These are phyloP conservation scores for Cherax destructor DNA, from an alignment of 1,140 invertebrate species.

Conservation along the genomic window DNA sequence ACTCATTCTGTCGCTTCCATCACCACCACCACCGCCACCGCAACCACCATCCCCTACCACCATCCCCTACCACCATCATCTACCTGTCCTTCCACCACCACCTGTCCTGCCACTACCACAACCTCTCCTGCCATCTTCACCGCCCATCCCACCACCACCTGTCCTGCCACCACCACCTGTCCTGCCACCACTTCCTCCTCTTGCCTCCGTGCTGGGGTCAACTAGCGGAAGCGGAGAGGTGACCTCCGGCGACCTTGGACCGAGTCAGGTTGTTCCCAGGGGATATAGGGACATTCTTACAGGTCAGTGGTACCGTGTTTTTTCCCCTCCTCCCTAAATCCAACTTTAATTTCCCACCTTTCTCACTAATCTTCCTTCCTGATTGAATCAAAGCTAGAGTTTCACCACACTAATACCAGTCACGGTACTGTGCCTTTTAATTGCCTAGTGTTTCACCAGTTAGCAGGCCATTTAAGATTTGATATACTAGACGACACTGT, in stretches of 20 bases:
- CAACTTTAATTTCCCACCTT: constrained; percentile 5
- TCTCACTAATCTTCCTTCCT: neutral
- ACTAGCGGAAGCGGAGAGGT: constrained; percentile 30
- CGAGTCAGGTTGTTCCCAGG: constrained; percentile 58
- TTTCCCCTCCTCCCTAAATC: constrained; percentile 2
- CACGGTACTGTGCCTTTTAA: no score
- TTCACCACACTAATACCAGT: neutral
- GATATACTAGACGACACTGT: no score
- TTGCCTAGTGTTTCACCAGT: no score
- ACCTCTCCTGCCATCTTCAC: no score
- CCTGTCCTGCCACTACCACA: neutral
- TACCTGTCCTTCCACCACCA: neutral
- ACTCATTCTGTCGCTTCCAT: neutral
- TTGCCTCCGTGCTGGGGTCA: neutral
- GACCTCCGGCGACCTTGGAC: constrained; percentile 35
- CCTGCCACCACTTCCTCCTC: neutral
- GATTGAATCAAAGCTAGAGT: neutral
- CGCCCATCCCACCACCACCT: neutral
- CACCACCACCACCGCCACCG: neutral
- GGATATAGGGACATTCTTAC: constrained; percentile 61
- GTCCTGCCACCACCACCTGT: neutral
- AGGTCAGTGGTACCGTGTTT: constrained; percentile 47
- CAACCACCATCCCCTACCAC: neutral
- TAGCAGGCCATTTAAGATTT: no score
- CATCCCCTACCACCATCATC: neutral